These are phyloP conservation scores for Caenorhabditis brenneri DNA, from an alignment of 1,140 invertebrate species.

Conservation along the genomic window DNA sequence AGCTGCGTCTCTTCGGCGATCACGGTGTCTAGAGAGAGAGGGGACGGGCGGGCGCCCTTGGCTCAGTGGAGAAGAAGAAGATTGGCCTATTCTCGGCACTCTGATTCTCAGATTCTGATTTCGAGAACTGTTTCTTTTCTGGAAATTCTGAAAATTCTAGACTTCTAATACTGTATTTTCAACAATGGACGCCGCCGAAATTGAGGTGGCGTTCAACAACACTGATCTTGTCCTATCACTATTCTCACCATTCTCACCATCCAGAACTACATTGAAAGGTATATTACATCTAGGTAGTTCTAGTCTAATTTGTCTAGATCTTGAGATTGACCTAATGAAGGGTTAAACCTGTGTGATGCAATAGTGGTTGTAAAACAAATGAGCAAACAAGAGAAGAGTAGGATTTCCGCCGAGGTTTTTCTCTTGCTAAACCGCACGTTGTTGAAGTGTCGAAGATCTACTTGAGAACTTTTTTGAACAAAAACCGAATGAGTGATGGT, in stretches of 20 bases:
- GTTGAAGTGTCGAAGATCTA: slow-evolving; percentile 32
- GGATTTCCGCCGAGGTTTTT: background rate
- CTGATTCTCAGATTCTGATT: background rate
- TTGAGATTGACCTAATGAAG: background rate
- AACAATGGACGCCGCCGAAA: slow-evolving; percentile 46
- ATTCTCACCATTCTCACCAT: slow-evolving; percentile 40
- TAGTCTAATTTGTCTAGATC: background rate
- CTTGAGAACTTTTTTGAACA: background rate
- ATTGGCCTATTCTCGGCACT: background rate
- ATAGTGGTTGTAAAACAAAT: background rate
- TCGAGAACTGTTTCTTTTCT: background rate
- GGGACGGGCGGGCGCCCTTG: slow-evolving; percentile 28
- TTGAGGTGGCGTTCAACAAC: slow-evolving; percentile 41
- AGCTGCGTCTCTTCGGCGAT: slow-evolving; percentile 7
- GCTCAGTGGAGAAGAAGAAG: background rate
- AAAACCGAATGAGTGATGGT: background rate
- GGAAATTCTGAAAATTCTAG: background rate
- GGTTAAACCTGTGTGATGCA: background rate
- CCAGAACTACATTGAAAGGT: slow-evolving; percentile 44
- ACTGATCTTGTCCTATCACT: slow-evolving; percentile 40
- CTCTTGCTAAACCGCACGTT: slow-evolving; percentile 34
- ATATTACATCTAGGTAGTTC: background rate
- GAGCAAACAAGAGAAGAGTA: background rate
- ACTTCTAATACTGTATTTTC: background rate
- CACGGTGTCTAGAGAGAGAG: background rate